Conservation (phyloP, 2,888 invertebrate genomes). For the Hoplodrina ambigua region DNA sequence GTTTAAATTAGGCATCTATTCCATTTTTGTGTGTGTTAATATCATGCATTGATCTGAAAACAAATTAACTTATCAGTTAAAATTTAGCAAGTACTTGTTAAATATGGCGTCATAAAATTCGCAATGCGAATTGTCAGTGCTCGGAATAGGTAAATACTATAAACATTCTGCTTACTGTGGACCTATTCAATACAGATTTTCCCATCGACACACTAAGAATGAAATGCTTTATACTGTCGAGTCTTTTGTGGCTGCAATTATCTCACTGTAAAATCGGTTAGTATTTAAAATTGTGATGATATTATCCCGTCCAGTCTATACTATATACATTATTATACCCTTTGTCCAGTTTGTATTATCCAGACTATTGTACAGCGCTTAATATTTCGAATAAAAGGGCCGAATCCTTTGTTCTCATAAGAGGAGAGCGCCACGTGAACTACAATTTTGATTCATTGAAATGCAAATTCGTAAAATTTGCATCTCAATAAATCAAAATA, state of each 20-base stretch:
- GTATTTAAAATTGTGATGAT: background rate
- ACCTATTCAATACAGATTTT: too few species aligned
- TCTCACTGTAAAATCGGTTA: slow-evolving; percentile 1
- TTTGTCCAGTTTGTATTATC: slow-evolving; percentile 10
- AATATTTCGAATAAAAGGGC: background rate
- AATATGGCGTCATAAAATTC: background rate
- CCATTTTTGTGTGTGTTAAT: too few species aligned
- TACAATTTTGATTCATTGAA: slow-evolving; percentile 5
- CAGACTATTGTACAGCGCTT: slow-evolving; percentile 3
- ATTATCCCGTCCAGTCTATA: slow-evolving; percentile 15
- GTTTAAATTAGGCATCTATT: too few species aligned
- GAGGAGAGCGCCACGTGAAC: slow-evolving; percentile 1
- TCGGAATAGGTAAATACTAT: background rate
- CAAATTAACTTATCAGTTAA: too few species aligned
- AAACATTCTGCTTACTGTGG: background rate
- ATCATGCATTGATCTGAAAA: too few species aligned
- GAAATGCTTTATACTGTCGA: background rate
- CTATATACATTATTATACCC: background rate
- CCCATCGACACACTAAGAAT: too few species aligned
- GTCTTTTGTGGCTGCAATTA: background rate
- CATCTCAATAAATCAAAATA: slow-evolving; percentile 15
- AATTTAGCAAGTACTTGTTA: too few species aligned
- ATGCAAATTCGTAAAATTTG: slow-evolving; percentile 17
- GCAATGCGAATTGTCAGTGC: background rate
- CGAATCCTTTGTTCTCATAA: slow-evolving; percentile 1